These are phyloP conservation scores for Venturia canescens DNA, from an alignment of 1,140 invertebrate species.

Conservation along the genomic window DNA sequence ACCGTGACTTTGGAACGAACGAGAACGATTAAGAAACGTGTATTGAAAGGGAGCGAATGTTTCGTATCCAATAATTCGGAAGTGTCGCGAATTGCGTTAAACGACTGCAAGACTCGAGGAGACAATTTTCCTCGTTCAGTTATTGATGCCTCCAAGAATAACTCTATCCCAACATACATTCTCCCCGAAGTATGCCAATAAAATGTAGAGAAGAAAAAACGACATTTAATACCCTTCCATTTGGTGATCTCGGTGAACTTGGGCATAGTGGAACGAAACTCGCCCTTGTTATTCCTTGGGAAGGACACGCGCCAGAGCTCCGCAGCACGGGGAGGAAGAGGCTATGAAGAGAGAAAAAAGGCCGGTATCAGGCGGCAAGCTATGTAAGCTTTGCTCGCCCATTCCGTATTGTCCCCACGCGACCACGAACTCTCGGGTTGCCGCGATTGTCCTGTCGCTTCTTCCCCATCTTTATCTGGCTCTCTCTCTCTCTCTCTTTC, in stretches of 20 bases:
- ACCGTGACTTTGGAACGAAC: no score
- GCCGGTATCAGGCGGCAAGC: slow-evolving; percentile 1
- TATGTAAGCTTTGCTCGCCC: slow-evolving; percentile 33
- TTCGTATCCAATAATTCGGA: no score
- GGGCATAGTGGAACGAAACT: background rate
- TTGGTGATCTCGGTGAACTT: slow-evolving; percentile 9
- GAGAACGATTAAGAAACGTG: no score
- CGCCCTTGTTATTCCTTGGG: background rate
- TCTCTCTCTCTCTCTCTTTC: background rate
- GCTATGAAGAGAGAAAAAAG: background rate
- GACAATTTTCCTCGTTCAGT: background rate
- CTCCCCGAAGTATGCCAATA: slow-evolving; percentile 29
- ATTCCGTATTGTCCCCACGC: slow-evolving; percentile 38
- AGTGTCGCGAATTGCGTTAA: no score
- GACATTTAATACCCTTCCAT: slow-evolving; percentile 14
- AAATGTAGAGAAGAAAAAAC: slow-evolving; percentile 8
- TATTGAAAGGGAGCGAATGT: no score
- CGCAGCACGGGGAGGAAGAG: background rate
- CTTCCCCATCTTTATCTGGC: background rate
- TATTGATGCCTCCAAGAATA: background rate
- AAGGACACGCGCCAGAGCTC: slow-evolving; percentile 19
- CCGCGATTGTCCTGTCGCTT: slow-evolving; percentile 39
- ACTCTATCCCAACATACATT: background rate
- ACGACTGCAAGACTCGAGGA: background rate
- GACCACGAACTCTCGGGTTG: slow-evolving; percentile 34